Evolutionary conservation across 2,888 invertebrate genomes (phyloP), one percentile per base, ranked within the genome.

Genomic region (Erpobdella octoculata): DNA sequence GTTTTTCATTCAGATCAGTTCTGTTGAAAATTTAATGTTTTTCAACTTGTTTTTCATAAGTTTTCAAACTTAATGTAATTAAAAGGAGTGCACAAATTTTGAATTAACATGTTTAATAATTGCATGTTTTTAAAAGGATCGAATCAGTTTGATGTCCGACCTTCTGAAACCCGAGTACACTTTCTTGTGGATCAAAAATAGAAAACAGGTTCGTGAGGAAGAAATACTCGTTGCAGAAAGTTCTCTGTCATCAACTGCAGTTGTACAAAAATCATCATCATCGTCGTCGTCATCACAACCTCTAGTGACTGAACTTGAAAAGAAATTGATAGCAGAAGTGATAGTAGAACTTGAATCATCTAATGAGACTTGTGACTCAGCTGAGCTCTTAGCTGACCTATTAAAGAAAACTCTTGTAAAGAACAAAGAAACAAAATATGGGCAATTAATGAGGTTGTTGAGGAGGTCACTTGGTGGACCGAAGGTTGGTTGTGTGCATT

Each of bases 171-270:
- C 71, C 25, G 68, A 73, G 25, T 74, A 71, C 53, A 33, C 33
- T 5, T 74, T 74, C 38, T 46, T 74, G 18, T 74, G 74, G 74
- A 18, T 65, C 70, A 15, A 25, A 58, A n/a, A n/a, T n/a, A n/a
- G n/a, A n/a, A 59, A 58, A 18, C 53, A 53, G 28, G 46, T 18
- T 35, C 1, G 15, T 31, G 41, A 65, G 36, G n/a, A 31, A 38
- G 38, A 58, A 36, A 28, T 21, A 66, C 37, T 21, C 38, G 33
- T 18, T n/a, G 38, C 65, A 58, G 25, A 41, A 9, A 41, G 18
- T 41, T 18, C 46, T 46, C 5, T 21, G 18, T 46, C 64, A 21
- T 38, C n/a, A 37, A 61, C 35, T 37, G 31, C 36, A 25, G 36
- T 66, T 18, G 25, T 64, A 33, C 31, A 58, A 31, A 18, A 36